A percentile compares a stretch with the other conserved stretches of the same genome.
Evolutionary conservation across 2,888 invertebrate species (phyloP).

Genomic region (Empis stercorea): DNA sequence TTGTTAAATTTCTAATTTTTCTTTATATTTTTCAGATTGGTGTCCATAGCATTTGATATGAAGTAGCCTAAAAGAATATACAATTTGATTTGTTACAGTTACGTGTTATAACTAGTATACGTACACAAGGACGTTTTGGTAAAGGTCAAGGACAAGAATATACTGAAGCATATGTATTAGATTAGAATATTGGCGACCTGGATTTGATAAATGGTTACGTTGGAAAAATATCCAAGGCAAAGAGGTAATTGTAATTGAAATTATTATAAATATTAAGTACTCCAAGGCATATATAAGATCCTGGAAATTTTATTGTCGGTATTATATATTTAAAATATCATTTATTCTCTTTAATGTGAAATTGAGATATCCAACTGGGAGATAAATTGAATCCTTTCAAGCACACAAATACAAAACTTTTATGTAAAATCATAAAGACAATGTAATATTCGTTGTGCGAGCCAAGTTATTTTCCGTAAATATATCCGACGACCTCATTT

Average conservation of each 20-base stretch:
- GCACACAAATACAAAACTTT: too few species aligned
- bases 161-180: conserved; percentile 62
- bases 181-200: conserved; percentile 62
- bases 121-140: conserved; percentile 71
- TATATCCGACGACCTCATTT: too few species aligned
- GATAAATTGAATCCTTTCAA: too few species aligned
- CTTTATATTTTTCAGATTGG: conserved; percentile 52
- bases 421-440: too few species aligned
- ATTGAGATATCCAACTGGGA: too few species aligned
- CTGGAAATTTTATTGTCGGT: background rate
- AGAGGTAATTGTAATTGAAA: conserved; percentile 44
- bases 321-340: background rate
- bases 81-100: conserved; percentile 56
- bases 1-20: too few species aligned
- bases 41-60: conserved; percentile 65
- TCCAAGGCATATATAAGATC: too few species aligned
- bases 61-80: conserved; percentile 58
- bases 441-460: too few species aligned
- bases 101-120: conserved; percentile 53
- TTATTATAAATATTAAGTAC: too few species aligned
- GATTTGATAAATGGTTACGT: conserved; percentile 55
- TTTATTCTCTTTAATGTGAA: background rate
- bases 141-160: conserved; percentile 73
- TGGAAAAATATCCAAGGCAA: conserved; percentile 59
- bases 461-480: too few species aligned